Percentiles rank a stretch among this genome's conserved stretches.
Conservation (phyloP, 2,797 vertebrate species). For the Chaenodraco wilsoni region DNA sequence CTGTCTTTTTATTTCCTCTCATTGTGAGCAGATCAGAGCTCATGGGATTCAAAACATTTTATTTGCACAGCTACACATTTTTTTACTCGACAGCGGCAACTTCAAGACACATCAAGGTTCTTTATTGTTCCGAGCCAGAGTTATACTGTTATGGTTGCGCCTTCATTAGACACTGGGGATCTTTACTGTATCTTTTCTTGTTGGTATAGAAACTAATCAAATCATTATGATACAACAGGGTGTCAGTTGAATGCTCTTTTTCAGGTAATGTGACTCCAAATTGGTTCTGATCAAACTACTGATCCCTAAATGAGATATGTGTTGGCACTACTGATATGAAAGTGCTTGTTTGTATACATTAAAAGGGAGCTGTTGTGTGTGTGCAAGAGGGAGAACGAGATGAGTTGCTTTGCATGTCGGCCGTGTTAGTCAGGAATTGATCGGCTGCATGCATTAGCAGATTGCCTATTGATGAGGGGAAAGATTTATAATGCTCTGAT, state of each 20-base stretch:
- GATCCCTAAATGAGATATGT: constrained; percentile 44
- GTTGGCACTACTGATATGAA: constrained; percentile 47
- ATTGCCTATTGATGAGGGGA: constrained; percentile 87
- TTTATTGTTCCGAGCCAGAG: constrained; percentile 4
- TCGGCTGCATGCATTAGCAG: constrained; percentile 84
- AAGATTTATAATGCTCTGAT: constrained; percentile 83
- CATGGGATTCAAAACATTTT: not conserved
- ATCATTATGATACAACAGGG: constrained; percentile 46
- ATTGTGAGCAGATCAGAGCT: not conserved
- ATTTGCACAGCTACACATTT: not conserved
- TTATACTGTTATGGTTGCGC: constrained; percentile 25
- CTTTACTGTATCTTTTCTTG: constrained; percentile 37
- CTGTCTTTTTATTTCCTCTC: not conserved
- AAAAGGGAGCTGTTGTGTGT: not conserved
- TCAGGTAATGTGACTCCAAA: constrained; percentile 34
- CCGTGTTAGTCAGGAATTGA: constrained; percentile 81
- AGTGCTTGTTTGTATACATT: constrained; percentile 46
- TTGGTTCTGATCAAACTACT: constrained; percentile 36
- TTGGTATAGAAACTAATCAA: constrained; percentile 57
- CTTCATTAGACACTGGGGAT: constrained; percentile 29
- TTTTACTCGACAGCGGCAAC: not conserved
- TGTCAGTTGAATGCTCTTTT: constrained; percentile 21
- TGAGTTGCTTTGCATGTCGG: constrained; percentile 71
- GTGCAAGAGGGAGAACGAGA: constrained; percentile 44
- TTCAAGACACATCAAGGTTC: constrained; percentile 29